These are phyloP conservation scores for Megalopta genalis DNA, from an alignment of 1,140 invertebrate genomes.

Conservation along the genomic window DNA sequence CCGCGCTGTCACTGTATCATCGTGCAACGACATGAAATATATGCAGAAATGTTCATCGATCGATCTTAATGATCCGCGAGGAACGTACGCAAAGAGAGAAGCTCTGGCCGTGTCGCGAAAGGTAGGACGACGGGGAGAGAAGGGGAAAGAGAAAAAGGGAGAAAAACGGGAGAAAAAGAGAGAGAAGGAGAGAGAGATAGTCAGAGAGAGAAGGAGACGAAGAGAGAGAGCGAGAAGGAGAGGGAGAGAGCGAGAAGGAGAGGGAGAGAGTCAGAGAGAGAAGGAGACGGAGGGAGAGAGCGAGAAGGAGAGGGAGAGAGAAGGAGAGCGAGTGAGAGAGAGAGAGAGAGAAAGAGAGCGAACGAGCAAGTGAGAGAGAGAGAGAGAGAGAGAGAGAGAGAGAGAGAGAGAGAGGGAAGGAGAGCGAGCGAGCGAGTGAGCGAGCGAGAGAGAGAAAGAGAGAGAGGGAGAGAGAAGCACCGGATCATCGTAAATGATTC, in stretches of 20 bases:
- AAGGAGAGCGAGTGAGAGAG: too few species aligned
- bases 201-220: neutral
- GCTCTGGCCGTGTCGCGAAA: neutral
- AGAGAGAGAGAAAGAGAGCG: neutral
- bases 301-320: too few species aligned
- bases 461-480: too few species aligned
- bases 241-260: too few species aligned
- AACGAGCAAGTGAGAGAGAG: too few species aligned
- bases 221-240: too few species aligned
- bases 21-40: slow-evolving; percentile 17
- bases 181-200: too few species aligned
- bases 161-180: neutral
- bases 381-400: neutral
- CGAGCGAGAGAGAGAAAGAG: neutral
- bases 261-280: neutral
- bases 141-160: neutral
- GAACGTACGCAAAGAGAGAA: neutral
- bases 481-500: slow-evolving; percentile 31
- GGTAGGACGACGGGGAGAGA: neutral
- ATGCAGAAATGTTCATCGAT: slow-evolving; percentile 32
- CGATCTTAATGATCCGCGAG: slow-evolving; percentile 41
- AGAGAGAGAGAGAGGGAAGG: too few species aligned
- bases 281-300: too few species aligned
- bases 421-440: too few species aligned
- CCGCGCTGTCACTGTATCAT: slow-evolving; percentile 5